Evolutionary conservation across 92 coral and sea anemone species (phyloP).

Genomic region (Actinernus sp.): DNA sequence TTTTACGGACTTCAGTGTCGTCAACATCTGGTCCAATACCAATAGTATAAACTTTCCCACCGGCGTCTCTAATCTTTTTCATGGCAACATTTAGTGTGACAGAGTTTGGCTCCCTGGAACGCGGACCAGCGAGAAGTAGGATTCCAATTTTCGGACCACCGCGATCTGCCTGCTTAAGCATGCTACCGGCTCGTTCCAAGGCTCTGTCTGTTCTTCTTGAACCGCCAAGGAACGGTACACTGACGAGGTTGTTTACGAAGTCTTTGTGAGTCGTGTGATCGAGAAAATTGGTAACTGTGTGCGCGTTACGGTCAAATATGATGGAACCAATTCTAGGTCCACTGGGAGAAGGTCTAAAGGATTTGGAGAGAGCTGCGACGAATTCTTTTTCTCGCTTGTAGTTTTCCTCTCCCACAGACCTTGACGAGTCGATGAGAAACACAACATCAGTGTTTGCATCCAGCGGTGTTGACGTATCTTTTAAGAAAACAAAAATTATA

Average conservation of each 20-base stretch:
- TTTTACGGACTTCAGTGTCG: conserved; percentile 27
- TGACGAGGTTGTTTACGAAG: conserved; percentile 10
- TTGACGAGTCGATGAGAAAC: conserved; percentile 76
- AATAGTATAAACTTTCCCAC: conserved; percentile 71
- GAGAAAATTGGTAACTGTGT: conserved; percentile 29
- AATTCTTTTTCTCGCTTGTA: conserved; percentile 68
- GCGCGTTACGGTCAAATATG: conserved; percentile 46
- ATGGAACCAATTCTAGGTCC: conserved; percentile 74
- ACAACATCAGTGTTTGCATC: conserved; percentile 64
- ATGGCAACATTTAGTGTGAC: conserved; percentile 35
- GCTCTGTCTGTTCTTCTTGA: conserved; percentile 65
- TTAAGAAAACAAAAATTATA: not conserved
- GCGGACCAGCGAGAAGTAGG: conserved; percentile 56
- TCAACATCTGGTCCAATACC: conserved; percentile 60
- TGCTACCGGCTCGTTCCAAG: conserved; percentile 47
- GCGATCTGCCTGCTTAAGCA: conserved; percentile 32
- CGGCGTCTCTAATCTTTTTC: conserved; percentile 49
- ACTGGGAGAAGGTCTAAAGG: conserved; percentile 52
- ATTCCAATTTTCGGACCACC: conserved; percentile 69
- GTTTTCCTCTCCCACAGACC: conserved; percentile 60
- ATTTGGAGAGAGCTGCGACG: conserved; percentile 60
- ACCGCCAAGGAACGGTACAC: conserved; percentile 28
- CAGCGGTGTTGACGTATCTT: conserved; percentile 71
- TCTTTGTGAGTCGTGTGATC: conserved; percentile 26
- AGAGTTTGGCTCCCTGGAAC: not conserved